Evolutionary conservation across 2,797 vertebrate species (phyloP), one percentile per base, ranked within the genome.

Genomic region (Darevskia mixta): DNA sequence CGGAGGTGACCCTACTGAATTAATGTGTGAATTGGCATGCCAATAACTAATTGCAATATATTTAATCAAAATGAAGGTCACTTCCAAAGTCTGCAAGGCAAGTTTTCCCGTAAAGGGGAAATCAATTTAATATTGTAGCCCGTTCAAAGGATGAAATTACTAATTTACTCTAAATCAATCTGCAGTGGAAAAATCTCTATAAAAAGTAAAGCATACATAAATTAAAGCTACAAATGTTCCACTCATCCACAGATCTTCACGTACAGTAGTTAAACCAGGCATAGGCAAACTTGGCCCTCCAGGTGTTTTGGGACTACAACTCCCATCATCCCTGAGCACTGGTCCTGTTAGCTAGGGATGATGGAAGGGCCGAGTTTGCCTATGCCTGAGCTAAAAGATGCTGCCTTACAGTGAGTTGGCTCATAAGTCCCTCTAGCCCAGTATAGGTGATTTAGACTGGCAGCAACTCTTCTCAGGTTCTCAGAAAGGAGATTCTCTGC

Each of bases 1-100:
- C 45, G 4, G 35, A 91, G 69, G 66, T 80, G 71, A 77, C 2
- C 3, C 18, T 73, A 20, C 41, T 88, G 91, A 45, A 84, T 92
- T 93, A 91, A 86, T 7, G 17, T 58, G 13, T 0, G 64, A 86
- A 73, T 35, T 88, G 35, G 45, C 88, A 90, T 92, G 43, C 9
- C 45, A 73, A 15, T 66, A 79, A 76, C 71, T 90, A 80, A 86
- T 88, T 89, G 71, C 72, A 29, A 82, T n/a, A 25, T 91, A 5
- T 86, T 76, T 88, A 87, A 91, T 80, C 43, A 49, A 77, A 73
- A 72, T 38, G 1, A 49, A 87, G 84, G 38, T 80, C 23, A 85
- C 1, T 45, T 91, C 7, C 25, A 87, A 82, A 83, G 90, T 85
- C 84, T 81, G 13, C 15, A 88, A 66, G 66, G 11, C 20, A 23